Evolutionary conservation across 2,797 vertebrate genomes (phyloP).

Genomic region (Pitangus sulphuratus): DNA sequence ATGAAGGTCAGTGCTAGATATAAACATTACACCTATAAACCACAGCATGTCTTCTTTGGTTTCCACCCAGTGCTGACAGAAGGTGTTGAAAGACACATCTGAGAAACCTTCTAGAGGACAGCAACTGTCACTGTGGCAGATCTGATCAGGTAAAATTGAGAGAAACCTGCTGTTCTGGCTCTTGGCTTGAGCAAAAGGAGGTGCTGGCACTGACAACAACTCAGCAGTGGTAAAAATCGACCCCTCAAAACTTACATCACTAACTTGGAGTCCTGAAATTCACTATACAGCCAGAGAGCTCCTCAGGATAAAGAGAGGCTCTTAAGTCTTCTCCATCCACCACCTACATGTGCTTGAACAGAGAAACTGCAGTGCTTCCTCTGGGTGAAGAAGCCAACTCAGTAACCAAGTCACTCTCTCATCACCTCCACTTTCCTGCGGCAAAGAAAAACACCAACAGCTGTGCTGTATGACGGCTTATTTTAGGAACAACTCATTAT

Average conservation of each 20-base stretch:
- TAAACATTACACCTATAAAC: background rate
- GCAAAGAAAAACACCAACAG: conserved; percentile 26
- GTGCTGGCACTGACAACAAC: background rate
- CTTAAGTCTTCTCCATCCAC: background rate
- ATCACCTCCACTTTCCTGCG: background rate
- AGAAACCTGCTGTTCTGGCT: background rate
- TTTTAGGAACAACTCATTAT: conserved; percentile 1
- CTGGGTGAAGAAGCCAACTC: background rate
- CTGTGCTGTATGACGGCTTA: background rate
- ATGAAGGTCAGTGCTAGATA: background rate
- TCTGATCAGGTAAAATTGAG: background rate
- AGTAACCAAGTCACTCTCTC: background rate
- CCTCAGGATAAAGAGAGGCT: background rate
- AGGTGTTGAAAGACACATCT: background rate
- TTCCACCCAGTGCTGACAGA: background rate
- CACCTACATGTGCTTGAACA: background rate
- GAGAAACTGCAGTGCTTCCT: background rate
- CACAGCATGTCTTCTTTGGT: background rate
- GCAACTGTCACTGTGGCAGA: fast-evolving
- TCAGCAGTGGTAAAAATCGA: background rate
- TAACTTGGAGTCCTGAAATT: background rate
- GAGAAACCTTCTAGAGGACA: background rate
- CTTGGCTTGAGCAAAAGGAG: background rate
- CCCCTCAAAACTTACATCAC: background rate
- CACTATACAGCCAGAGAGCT: background rate